phyloP scores from a whole-genome alignment of 2,888 invertebrate species.

The Nomada flava region DNA sequence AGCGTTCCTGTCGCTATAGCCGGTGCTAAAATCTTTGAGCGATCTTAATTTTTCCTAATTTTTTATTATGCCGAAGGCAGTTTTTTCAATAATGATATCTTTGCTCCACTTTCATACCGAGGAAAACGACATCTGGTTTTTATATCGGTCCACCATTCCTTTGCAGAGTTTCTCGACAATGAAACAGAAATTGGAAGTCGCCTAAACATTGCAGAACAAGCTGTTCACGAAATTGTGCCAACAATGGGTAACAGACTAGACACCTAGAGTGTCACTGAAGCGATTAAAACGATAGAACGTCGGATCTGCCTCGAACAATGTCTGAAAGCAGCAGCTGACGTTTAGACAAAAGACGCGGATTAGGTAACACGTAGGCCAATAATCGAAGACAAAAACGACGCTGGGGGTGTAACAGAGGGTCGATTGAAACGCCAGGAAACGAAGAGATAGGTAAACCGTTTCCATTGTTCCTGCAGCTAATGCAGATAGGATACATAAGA shows the following conservation, averaged over 20 bases:
- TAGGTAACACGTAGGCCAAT: slow-evolving; percentile 9
- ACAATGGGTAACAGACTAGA: background rate
- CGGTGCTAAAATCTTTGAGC: no score
- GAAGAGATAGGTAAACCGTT: background rate
- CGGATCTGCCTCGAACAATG: background rate
- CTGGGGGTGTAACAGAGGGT: background rate
- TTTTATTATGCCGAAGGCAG: no score
- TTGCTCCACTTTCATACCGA: no score
- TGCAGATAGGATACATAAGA: background rate
- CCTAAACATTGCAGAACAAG: background rate
- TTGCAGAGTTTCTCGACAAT: no score
- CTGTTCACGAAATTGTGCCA: background rate
- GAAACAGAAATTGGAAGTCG: no score
- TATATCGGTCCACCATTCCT: no score
- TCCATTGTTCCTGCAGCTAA: background rate
- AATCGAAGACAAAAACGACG: background rate
- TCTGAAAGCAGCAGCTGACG: background rate
- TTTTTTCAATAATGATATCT: no score
- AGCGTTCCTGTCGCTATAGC: no score
- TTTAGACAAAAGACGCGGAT: slow-evolving; percentile 13
- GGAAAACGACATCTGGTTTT: no score
- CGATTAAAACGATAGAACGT: background rate
- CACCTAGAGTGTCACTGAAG: background rate
- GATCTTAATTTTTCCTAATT: no score
- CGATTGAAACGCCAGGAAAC: background rate